Base-by-base conservation (phyloP, 2,888 invertebrate genomes). In the Cataglyphis livida region DNA sequence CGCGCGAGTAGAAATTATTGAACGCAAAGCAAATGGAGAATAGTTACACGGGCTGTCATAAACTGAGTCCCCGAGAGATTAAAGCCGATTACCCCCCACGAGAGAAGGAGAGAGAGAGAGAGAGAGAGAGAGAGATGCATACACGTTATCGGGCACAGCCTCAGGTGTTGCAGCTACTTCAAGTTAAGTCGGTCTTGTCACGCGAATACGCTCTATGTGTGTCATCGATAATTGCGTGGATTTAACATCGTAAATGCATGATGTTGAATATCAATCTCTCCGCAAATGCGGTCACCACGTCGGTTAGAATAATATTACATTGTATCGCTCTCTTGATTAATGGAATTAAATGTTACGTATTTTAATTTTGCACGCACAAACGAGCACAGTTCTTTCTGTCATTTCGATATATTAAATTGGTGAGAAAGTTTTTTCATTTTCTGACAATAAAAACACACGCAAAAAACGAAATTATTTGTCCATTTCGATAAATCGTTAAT, bases 191-290 rank as follows among this genome's bases (percentile, higher is more conserved):
- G 64, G 44, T 71, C 71, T 65, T 76, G 71, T 70, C 65, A 82
- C 64, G 68, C 76, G 62, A 84, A 41, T 64, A 57, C 28, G 54
- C 44, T 57, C 76, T 78, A 78, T 73, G 71, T 78, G 62, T 83
- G 73, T 73, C 78, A 61, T 71, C 61, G 59, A 66, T 84, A 84
- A 84, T 84, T 78, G 66, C 83, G 48, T 83, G 51, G 83, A 83
- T 62, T 84, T 78, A 83, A 78, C 54, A 61, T 83, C 59, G 57
- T 57, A 81, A 83, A 71, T 73, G 65, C 25, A 25, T 65, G 66
- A 74, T 64, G 70, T 38, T 70, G 81, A 70, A 81, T 81, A 84
- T 81, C 81, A 84, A 81, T 84, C 81, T 66, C 70, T n/a, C 62
- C 48, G 66, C 70, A 70, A 70, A 70, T 62, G 51, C 73, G 78